Conservation (phyloP, 2,797 vertebrate species). For the Pipistrellus pipistrellus region DNA sequence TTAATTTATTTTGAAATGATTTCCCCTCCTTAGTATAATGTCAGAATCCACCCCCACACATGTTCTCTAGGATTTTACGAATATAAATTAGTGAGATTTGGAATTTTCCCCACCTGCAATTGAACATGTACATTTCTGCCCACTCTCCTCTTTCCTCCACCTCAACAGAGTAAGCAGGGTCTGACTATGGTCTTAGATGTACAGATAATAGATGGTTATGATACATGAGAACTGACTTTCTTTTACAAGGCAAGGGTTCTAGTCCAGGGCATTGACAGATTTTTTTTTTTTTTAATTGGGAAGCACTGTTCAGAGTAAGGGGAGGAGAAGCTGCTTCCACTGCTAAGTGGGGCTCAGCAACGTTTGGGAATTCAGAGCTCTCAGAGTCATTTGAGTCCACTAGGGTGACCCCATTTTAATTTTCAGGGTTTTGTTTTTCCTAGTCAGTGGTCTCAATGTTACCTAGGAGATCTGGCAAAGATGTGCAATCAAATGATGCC, state of each 20-base stretch:
- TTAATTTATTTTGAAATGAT: conserved; percentile 15
- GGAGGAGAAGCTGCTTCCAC: background rate
- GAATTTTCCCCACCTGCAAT: background rate
- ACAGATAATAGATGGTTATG: background rate
- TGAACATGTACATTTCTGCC: background rate
- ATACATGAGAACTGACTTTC: background rate
- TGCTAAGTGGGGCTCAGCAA: background rate
- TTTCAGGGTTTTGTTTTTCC: background rate
- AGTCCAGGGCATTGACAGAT: background rate
- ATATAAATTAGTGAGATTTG: background rate
- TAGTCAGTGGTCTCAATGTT: conserved; percentile 32
- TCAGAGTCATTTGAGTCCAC: background rate
- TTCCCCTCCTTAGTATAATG: background rate
- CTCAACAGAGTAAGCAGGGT: background rate
- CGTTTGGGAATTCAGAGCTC: background rate
- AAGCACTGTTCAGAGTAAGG: background rate
- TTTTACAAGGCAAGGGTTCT: background rate
- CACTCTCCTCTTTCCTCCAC: background rate
- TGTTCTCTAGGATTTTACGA: background rate
- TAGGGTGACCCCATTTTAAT: background rate
- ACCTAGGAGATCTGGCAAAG: background rate
- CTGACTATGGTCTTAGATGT: background rate
- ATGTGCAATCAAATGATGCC: background rate
- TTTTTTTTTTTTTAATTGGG: background rate
- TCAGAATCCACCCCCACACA: background rate